Percentiles rank a stretch among this genome's conserved stretches.
phyloP scores from a whole-genome alignment of 2,797 vertebrate species.

The Eidolon dupreanum region DNA sequence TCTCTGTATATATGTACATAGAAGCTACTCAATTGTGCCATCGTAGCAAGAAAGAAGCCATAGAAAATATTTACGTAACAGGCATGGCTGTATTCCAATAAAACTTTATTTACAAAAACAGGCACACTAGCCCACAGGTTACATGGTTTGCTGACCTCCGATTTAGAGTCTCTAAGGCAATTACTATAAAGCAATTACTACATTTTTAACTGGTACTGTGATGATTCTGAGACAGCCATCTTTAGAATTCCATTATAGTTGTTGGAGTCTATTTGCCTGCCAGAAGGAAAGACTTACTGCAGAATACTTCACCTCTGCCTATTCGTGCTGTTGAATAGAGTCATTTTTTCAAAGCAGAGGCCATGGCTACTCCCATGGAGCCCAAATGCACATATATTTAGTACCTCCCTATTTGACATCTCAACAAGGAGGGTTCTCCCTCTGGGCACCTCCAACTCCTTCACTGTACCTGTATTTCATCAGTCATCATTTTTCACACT shows the following conservation, averaged over 20 bases:
- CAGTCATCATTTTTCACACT: not conserved
- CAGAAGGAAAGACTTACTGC: not conserved
- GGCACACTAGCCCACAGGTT: not conserved
- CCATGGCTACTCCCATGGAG: not conserved
- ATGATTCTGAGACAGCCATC: not conserved
- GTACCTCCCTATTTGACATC: not conserved
- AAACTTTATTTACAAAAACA: constrained; percentile 8
- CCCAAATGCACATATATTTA: not conserved
- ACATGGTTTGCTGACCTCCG: not conserved
- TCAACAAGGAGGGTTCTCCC: accelerated
- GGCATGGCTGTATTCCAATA: not conserved
- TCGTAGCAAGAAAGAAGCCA: not conserved
- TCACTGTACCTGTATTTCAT: not conserved
- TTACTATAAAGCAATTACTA: not conserved
- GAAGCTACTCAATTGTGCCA: not conserved
- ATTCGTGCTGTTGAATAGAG: not conserved
- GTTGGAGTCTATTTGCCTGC: not conserved
- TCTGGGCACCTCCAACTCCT: not conserved
- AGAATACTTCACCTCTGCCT: not conserved
- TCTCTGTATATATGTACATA: not conserved
- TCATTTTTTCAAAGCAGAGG: not conserved
- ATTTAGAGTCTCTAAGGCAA: not conserved
- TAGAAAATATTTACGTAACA: not conserved
- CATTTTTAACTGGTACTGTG: not conserved
- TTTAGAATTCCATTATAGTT: not conserved